These are phyloP conservation scores for Sesamia nonagrioides DNA, from an alignment of 1,140 invertebrate genomes.

Conservation along the genomic window DNA sequence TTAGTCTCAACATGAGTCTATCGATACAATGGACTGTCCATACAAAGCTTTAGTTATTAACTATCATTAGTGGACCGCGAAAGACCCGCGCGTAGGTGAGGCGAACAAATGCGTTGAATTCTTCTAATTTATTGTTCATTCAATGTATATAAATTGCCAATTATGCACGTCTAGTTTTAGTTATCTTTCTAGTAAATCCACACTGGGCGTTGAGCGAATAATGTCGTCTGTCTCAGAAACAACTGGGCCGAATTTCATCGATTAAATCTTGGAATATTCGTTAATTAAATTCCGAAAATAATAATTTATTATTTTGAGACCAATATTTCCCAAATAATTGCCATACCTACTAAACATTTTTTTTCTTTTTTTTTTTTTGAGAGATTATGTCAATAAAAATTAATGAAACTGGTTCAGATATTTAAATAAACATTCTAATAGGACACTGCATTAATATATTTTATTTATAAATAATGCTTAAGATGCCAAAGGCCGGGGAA, in stretches of 20 bases:
- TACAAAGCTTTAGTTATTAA: conserved; percentile 64
- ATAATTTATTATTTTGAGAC: neutral
- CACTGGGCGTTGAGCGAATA: neutral
- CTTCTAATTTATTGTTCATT: conserved; percentile 74
- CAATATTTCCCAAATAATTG: conserved; percentile 16
- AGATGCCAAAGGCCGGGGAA: conserved; percentile 36
- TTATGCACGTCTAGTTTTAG: conserved; percentile 56
- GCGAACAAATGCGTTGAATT: conserved; percentile 70
- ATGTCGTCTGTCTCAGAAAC: neutral
- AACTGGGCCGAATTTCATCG: neutral
- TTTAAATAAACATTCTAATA: conserved; percentile 35
- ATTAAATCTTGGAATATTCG: neutral
- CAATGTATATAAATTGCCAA: conserved; percentile 78
- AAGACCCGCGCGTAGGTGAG: conserved; percentile 61
- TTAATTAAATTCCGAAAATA: neutral
- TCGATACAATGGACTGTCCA: conserved; percentile 38
- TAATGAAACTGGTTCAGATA: too few relatives aligned
- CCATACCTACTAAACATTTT: neutral
- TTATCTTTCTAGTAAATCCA: conserved; percentile 33
- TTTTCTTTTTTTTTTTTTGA: neutral
- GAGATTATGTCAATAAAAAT: conserved; percentile 2
- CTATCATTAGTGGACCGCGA: conserved; percentile 56
- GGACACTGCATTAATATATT: conserved; percentile 33
- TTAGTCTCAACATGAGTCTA: conserved; percentile 52
- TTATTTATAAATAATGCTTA: conserved; percentile 38